Conservation (phyloP, 2,797 vertebrate genomes). For the Channallabes apus region DNA sequence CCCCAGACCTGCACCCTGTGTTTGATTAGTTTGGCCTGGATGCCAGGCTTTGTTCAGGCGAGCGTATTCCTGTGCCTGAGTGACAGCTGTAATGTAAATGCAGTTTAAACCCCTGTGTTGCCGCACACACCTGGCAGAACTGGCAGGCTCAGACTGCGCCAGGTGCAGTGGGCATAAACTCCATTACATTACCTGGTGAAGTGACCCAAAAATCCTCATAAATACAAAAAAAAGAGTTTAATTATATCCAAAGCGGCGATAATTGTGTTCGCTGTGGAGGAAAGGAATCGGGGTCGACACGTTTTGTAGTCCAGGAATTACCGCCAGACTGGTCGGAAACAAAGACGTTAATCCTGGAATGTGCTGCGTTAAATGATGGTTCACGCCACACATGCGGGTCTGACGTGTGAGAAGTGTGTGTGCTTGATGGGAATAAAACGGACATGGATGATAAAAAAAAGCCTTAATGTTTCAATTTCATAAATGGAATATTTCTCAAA, state of each 20-base stretch:
- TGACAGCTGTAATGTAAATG: conserved; percentile 51
- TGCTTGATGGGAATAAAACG: no score
- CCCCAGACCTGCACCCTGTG: conserved; percentile 71
- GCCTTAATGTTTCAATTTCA: no score
- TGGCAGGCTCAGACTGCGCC: conserved; percentile 10
- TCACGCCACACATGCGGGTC: neutral
- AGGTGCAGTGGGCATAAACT: conserved; percentile 33
- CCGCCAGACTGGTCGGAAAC: neutral
- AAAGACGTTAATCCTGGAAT: neutral
- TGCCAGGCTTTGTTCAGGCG: conserved; percentile 70
- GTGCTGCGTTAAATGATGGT: neutral
- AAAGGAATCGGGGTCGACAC: neutral
- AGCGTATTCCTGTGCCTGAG: conserved; percentile 62
- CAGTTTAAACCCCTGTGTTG: neutral
- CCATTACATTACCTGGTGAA: neutral
- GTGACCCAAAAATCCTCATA: neutral
- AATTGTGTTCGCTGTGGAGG: neutral
- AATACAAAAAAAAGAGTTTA: neutral
- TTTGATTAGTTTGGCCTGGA: conserved; percentile 62
- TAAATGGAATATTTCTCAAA: neutral
- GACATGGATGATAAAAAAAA: no score
- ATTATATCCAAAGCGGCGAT: neutral
- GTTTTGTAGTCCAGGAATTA: neutral
- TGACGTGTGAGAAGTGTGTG: neutral
- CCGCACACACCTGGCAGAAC: neutral